Percentiles rank a stretch among this genome's conserved stretches.
Conservation (phyloP, 2,888 invertebrate species). For the Acronicta alni region DNA sequence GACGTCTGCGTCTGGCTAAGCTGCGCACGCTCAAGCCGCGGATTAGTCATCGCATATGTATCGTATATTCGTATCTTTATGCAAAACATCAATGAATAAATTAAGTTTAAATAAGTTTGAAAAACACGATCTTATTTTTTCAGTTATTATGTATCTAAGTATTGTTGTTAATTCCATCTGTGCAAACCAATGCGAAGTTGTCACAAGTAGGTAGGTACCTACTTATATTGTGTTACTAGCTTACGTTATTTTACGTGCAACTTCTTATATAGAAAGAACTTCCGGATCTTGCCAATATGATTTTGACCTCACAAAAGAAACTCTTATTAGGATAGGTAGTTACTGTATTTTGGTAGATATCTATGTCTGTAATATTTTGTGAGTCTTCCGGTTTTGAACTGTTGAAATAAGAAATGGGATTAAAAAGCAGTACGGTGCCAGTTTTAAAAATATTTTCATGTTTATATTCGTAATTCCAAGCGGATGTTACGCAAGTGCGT, state of each 20-base stretch:
- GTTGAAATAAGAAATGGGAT: conserved; percentile 17
- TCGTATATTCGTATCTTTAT: conserved; percentile 33
- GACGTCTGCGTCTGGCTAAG: conserved; percentile 49
- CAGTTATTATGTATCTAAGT: neutral
- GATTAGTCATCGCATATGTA: conserved; percentile 57
- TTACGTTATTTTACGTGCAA: conserved; percentile 52
- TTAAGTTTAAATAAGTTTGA: conserved; percentile 18
- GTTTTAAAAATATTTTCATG: conserved; percentile 58
- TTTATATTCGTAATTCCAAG: conserved; percentile 70
- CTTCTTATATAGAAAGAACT: conserved; percentile 48
- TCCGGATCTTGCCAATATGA: conserved; percentile 34
- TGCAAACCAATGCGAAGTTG: conserved; percentile 43
- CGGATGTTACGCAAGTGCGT: conserved; percentile 79
- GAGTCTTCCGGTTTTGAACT: conserved; percentile 16
- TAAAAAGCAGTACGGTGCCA: conserved; percentile 20
- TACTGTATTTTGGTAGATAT: conserved; percentile 1
- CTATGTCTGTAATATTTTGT: conserved; percentile 17
- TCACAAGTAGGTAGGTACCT: conserved; percentile 7
- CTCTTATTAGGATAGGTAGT: conserved; percentile 36
- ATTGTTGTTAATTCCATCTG: conserved; percentile 46
- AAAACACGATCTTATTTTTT: conserved; percentile 29
- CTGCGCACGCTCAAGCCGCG: conserved; percentile 44
- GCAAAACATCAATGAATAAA: conserved; percentile 34
- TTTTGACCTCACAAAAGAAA: conserved; percentile 26
- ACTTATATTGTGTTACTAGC: conserved; percentile 18